Evolutionary conservation across 2,113 vertebrate species (phyloP).

Genomic region (Rhinichthys klamathensis): DNA sequence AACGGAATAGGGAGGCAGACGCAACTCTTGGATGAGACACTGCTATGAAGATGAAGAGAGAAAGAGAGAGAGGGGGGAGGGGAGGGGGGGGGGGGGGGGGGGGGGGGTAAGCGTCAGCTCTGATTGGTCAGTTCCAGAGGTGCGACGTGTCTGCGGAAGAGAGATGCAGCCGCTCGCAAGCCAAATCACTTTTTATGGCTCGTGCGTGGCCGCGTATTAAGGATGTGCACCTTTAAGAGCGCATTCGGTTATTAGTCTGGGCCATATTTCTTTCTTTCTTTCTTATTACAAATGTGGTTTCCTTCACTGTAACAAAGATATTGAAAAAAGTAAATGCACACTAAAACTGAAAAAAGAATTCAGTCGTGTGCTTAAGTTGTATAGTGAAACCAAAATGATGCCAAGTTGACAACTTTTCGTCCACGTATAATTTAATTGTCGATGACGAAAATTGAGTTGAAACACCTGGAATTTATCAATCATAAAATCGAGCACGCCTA

Average conservation of each 20-base stretch:
- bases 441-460: neutral
- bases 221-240: neutral
- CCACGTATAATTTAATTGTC: neutral
- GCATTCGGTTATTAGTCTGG: neutral
- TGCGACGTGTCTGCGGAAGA: conserved; percentile 77
- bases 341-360: neutral
- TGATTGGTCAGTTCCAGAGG: conserved; percentile 53
- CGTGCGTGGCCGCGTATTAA: neutral
- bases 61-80: too few species aligned
- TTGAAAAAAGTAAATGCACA: too few species aligned
- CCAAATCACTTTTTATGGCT: conserved; percentile 47
- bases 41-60: conserved; percentile 38
- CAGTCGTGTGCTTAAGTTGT: neutral
- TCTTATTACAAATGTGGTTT: neutral
- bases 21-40: conserved; percentile 55
- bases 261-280: neutral
- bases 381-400: neutral
- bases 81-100: too few species aligned
- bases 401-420: neutral
- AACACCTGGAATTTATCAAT: neutral
- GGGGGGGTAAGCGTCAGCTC: neutral
- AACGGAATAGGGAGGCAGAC: conserved; percentile 40
- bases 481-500: neutral
- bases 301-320: neutral
- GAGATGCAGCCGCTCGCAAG: conserved; percentile 53